A percentile compares a stretch with the other conserved stretches of the same genome.
Evolutionary conservation across 2,113 vertebrate genomes (phyloP).

Genomic region (Ornithorhynchus anatinus): DNA sequence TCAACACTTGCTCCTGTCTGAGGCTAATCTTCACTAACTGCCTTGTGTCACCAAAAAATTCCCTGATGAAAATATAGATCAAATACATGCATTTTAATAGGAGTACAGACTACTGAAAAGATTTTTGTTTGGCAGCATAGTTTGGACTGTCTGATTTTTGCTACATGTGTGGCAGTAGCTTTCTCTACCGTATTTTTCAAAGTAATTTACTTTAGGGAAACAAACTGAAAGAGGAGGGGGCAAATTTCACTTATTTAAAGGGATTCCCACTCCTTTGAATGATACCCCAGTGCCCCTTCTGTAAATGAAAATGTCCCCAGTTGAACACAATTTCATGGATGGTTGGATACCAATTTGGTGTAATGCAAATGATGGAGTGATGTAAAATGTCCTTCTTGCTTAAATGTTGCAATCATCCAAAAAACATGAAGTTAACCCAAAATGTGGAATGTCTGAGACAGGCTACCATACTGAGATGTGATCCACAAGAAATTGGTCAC

Average conservation of each 20-base stretch:
- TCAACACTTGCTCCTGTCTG: no score
- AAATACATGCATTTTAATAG: background rate
- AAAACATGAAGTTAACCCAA: background rate
- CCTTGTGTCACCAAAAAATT: background rate
- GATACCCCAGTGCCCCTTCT: background rate
- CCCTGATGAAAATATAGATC: background rate
- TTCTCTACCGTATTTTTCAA: background rate
- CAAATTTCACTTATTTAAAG: background rate
- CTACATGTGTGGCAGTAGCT: background rate
- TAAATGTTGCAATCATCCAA: background rate
- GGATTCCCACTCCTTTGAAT: background rate
- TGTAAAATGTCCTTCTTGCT: constrained; percentile 29
- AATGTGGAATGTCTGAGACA: constrained; percentile 17
- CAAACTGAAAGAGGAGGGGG: background rate
- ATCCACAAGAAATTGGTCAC: background rate
- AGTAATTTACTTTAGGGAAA: background rate
- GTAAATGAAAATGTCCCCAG: background rate
- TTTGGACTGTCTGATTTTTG: background rate
- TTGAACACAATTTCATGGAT: constrained; percentile 43
- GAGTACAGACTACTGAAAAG: background rate
- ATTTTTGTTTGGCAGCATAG: background rate
- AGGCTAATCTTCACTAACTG: no score
- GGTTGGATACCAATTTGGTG: constrained; percentile 21
- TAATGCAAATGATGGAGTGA: constrained; percentile 26
- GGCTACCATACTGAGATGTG: background rate